These are phyloP conservation scores for Buathra laborator DNA, from an alignment of 2,888 invertebrate species.

Conservation along the genomic window DNA sequence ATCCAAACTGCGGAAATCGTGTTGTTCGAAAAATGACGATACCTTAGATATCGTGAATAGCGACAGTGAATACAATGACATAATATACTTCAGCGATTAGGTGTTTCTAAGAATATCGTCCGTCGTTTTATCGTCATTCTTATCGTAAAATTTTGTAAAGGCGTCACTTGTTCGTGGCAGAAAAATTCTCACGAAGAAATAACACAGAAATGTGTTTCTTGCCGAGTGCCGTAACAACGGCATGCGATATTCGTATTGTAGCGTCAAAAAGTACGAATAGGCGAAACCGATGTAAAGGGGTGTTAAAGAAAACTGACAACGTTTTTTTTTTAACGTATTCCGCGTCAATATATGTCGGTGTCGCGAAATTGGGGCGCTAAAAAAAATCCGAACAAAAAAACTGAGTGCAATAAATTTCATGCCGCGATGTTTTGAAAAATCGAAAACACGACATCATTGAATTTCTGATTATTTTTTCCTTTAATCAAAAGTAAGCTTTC, in stretches of 20 bases:
- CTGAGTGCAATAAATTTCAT: too few relatives aligned
- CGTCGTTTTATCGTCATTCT: background rate
- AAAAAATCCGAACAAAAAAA: too few relatives aligned
- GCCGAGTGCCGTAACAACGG: background rate
- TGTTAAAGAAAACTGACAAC: background rate
- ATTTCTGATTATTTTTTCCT: too few relatives aligned
- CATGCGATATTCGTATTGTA: background rate
- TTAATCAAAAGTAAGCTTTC: background rate
- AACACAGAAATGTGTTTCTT: background rate
- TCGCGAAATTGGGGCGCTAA: background rate
- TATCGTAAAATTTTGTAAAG: background rate
- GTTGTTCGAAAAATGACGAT: background rate
- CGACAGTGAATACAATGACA: background rate
- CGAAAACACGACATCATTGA: too few relatives aligned
- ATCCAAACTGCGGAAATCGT: too few relatives aligned
- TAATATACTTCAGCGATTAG: background rate
- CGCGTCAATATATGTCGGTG: background rate
- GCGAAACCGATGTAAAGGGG: background rate
- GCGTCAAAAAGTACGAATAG: background rate
- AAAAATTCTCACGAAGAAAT: background rate
- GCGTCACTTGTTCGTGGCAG: background rate
- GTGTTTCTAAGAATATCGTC: background rate
- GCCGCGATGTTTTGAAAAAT: too few relatives aligned
- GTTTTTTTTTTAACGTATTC: background rate
- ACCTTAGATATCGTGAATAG: background rate